phyloP scores from a whole-genome alignment of 1,140 invertebrate genomes.

The Dendrolimus kikuchii region DNA sequence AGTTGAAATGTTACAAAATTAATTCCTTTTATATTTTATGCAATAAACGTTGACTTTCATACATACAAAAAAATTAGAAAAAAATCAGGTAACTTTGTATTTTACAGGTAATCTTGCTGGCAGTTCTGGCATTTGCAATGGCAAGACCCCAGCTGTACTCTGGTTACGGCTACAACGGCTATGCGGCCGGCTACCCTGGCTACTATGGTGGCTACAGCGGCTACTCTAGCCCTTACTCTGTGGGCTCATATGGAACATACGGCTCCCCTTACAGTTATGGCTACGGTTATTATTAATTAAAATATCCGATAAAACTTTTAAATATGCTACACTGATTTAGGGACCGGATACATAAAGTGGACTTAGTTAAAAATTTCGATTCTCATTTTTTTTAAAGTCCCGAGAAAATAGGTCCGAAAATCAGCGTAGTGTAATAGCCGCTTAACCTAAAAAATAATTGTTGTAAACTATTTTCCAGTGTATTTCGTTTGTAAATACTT shows the following conservation, averaged over 20 bases:
- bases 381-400: no score
- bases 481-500: no score
- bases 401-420: no score
- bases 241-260: constrained; percentile 37
- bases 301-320: constrained; percentile 8
- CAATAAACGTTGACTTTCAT: no score
- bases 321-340: constrained; percentile 4
- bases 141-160: constrained; percentile 47
- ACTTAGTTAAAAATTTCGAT: no score
- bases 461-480: no score
- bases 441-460: no score
- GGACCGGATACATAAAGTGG: neutral
- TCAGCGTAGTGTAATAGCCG: no score
- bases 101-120: constrained; percentile 51
- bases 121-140: constrained; percentile 38
- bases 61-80: neutral
- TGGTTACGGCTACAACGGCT: constrained; percentile 40
- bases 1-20: no score
- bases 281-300: constrained; percentile 42
- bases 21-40: no score
- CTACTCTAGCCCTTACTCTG: constrained; percentile 53
- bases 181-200: constrained; percentile 41
- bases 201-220: constrained; percentile 33
- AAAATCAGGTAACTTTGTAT: constrained; percentile 6
- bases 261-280: constrained; percentile 43